Conservation (phyloP, 1,140 invertebrate genomes). For the Neodiprion fabricii region DNA sequence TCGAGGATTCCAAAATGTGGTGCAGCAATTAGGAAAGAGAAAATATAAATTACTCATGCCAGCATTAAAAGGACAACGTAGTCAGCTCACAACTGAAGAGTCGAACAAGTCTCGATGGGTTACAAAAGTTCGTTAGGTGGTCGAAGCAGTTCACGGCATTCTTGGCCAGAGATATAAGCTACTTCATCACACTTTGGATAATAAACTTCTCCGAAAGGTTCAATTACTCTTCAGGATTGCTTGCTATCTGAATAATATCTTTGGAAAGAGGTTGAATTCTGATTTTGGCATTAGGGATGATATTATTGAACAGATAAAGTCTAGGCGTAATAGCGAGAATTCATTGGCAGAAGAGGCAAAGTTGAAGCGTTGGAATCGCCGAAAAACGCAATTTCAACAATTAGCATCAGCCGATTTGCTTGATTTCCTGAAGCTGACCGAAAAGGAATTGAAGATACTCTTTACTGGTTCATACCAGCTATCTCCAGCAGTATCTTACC, state of each 20-base stretch:
- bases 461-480: too few relatives aligned
- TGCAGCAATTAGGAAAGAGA: slow-evolving; percentile 8
- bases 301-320: too few relatives aligned
- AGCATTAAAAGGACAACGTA: neutral
- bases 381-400: slow-evolving; percentile 9
- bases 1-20: neutral
- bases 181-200: too few relatives aligned
- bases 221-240: too few relatives aligned
- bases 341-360: neutral
- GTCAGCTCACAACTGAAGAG: slow-evolving; percentile 18
- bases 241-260: too few relatives aligned
- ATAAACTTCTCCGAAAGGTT: too few relatives aligned
- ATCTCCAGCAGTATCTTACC: too few relatives aligned
- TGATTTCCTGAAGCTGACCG: slow-evolving; percentile 14
- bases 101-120: slow-evolving; percentile 18
- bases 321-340: too few relatives aligned
- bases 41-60: slow-evolving; percentile 1
- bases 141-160: slow-evolving; percentile 23
- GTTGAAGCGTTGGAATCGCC: neutral
- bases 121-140: slow-evolving; percentile 19
- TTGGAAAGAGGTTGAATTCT: too few relatives aligned
- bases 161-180: slow-evolving; percentile 1
- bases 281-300: too few relatives aligned
- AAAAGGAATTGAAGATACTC: too few relatives aligned
- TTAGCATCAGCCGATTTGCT: slow-evolving; percentile 9